Evolutionary conservation across 2,113 vertebrate species (phyloP).

Genomic region (Rhinoderma darwinii): DNA sequence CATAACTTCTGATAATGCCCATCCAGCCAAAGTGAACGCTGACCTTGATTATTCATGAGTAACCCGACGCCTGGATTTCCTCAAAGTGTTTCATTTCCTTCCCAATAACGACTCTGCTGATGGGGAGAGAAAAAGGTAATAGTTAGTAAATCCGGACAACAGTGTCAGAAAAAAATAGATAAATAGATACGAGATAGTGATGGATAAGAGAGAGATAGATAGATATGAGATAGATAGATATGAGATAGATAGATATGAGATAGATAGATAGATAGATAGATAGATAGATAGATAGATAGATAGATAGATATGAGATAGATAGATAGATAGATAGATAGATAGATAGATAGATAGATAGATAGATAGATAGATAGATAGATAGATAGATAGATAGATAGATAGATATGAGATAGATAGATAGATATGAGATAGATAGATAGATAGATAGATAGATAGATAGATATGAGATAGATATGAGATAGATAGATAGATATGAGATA

Average conservation of each 20-base stretch:
- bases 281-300: background rate
- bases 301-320: background rate
- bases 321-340: background rate
- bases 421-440: background rate
- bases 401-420: background rate
- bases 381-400: slow-evolving; percentile 19
- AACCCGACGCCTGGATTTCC: background rate
- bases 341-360: background rate
- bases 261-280: background rate
- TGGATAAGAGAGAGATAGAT: background rate
- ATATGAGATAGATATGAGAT: background rate
- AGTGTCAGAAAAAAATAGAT: background rate
- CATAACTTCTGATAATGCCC: slow-evolving; percentile 47
- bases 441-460: background rate
- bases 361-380: background rate
- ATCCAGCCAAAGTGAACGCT: background rate
- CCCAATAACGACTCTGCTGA: background rate
- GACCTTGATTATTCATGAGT: slow-evolving; percentile 30
- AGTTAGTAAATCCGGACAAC: background rate
- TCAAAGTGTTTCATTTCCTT: background rate
- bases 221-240: slow-evolving; percentile 2
- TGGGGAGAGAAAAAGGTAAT: background rate
- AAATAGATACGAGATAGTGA: background rate
- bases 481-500: background rate
- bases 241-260: background rate